phyloP scores from a whole-genome alignment of 1,140 invertebrate species.

The Drosophila nigrodunni region DNA sequence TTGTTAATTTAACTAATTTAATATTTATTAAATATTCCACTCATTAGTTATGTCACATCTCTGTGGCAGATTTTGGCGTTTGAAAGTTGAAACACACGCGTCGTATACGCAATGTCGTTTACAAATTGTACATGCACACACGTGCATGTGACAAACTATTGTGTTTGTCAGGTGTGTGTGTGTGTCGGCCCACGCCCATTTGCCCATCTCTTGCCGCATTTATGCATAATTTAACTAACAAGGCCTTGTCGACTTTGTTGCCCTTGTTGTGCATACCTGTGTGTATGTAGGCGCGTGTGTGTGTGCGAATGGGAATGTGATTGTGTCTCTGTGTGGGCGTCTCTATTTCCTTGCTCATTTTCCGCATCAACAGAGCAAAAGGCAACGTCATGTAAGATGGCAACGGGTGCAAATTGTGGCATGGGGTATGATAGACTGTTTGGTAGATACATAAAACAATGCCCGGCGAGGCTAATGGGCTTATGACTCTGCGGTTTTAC shows the following conservation, averaged over 20 bases:
- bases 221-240: slow-evolving; percentile 82
- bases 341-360: slow-evolving; percentile 75
- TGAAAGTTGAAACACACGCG: slow-evolving; percentile 18
- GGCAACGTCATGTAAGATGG: slow-evolving; percentile 56
- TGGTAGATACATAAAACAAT: slow-evolving; percentile 47
- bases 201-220: slow-evolving; percentile 39
- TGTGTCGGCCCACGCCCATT: background rate
- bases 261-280: slow-evolving; percentile 53
- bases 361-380: slow-evolving; percentile 75
- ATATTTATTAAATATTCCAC: background rate
- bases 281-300: slow-evolving; percentile 5
- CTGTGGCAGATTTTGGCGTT: slow-evolving; percentile 6
- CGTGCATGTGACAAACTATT: slow-evolving; percentile 31
- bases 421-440: slow-evolving; percentile 5
- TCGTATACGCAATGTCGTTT: slow-evolving; percentile 35
- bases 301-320: slow-evolving; percentile 19
- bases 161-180: slow-evolving; percentile 4
- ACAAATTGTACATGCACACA: slow-evolving; percentile 1
- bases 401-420: background rate
- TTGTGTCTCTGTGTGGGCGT: slow-evolving; percentile 33
- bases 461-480: slow-evolving; percentile 64
- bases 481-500: slow-evolving; percentile 79
- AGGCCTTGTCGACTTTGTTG: slow-evolving; percentile 63
- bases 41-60: slow-evolving; percentile 18
- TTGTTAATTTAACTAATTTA: slow-evolving; percentile 22